Percentiles rank a stretch among this genome's conserved stretches.
Conservation (phyloP, 1,140 invertebrate genomes). For the Pygmarrhopalites habei region DNA sequence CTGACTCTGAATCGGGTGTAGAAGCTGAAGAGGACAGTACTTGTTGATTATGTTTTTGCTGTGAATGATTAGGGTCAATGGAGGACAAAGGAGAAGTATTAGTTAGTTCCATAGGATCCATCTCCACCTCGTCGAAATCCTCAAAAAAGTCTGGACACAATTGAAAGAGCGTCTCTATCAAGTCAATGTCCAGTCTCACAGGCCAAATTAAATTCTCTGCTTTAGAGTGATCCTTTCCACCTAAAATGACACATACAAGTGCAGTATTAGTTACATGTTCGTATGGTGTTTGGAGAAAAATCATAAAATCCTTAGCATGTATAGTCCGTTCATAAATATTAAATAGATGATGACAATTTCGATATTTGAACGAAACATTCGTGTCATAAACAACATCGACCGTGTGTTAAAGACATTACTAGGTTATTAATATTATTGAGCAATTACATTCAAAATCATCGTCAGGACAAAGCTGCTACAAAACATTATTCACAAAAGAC, state of each 20-base stretch:
- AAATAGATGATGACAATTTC: no score
- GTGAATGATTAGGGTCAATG: constrained; percentile 9
- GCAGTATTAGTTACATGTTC: neutral
- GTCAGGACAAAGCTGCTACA: no score
- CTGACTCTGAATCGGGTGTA: neutral
- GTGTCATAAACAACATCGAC: no score
- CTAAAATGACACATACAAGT: constrained; percentile 15
- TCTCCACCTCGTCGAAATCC: constrained; percentile 34
- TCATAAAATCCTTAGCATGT: neutral
- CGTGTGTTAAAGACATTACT: no score
- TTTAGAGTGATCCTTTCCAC: constrained; percentile 28
- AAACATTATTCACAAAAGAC: no score
- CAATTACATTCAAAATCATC: no score
- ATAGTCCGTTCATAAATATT: no score
- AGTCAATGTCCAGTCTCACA: constrained; percentile 28
- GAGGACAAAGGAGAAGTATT: neutral
- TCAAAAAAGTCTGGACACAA: constrained; percentile 31
- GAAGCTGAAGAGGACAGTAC: neutral
- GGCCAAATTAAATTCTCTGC: constrained; percentile 30
- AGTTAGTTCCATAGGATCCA: constrained; percentile 25
- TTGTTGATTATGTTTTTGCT: neutral
- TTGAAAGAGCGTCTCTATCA: constrained; percentile 31
- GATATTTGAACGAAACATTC: no score
- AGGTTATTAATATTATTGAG: no score
- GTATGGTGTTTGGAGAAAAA: neutral